These are phyloP conservation scores for Mormoops blainvillei DNA, from an alignment of 2,113 vertebrate genomes.

Conservation along the genomic window DNA sequence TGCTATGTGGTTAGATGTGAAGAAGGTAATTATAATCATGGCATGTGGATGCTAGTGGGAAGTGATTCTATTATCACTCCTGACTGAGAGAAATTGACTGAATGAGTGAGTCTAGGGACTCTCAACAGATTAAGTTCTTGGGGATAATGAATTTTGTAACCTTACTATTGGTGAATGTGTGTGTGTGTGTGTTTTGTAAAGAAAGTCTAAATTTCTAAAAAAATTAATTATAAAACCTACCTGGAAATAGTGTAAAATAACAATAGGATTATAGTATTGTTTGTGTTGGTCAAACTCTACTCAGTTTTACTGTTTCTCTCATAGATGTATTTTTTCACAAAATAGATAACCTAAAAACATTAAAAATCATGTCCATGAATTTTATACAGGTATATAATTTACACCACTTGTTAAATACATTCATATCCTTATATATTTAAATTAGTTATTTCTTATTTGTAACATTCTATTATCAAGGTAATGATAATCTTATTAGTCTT, in stretches of 20 bases:
- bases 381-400: background rate
- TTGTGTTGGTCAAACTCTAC: background rate
- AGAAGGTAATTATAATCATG: slow-evolving; percentile 39
- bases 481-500: background rate
- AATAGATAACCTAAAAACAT: background rate
- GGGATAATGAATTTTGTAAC: slow-evolving; percentile 19
- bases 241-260: background rate
- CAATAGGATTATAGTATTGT: background rate
- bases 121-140: background rate
- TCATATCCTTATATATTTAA: background rate
- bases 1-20: background rate
- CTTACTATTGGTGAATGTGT: background rate
- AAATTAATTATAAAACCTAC: background rate
- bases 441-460: background rate
- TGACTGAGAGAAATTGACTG: background rate
- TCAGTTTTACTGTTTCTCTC: background rate
- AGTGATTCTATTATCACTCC: background rate
- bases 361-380: background rate
- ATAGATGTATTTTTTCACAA: background rate
- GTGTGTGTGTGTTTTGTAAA: background rate
- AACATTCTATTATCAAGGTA: background rate
- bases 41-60: slow-evolving; percentile 34
- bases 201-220: background rate
- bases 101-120: background rate
- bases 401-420: background rate